These are phyloP conservation scores for Drosophila neonasuta DNA, from an alignment of 2,888 invertebrate species.

Conservation along the genomic window DNA sequence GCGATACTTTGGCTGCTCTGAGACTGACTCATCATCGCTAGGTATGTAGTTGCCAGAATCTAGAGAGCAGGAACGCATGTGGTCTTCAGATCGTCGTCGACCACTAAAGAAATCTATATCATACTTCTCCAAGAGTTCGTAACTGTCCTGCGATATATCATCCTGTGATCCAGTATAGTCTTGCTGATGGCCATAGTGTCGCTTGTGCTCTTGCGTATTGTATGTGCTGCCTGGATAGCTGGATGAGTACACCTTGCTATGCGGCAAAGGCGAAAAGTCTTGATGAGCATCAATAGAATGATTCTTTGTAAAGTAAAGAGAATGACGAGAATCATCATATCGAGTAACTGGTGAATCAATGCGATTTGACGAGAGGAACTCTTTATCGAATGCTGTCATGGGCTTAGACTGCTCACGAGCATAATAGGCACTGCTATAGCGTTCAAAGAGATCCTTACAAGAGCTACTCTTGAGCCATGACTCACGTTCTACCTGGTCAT, in stretches of 20 bases:
- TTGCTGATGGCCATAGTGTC: constrained; percentile 84
- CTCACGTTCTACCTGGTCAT: constrained; percentile 81
- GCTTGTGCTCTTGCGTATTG: constrained; percentile 83
- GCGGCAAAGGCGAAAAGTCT: constrained; percentile 84
- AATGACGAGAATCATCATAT: constrained; percentile 87
- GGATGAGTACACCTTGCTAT: constrained; percentile 91
- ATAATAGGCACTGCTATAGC: constrained; percentile 84
- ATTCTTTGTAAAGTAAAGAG: constrained; percentile 85
- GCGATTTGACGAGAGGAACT: constrained; percentile 82
- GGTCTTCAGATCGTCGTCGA: constrained; percentile 82
- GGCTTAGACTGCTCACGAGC: constrained; percentile 83
- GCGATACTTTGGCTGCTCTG: constrained; percentile 84
- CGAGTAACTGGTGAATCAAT: constrained; percentile 88
- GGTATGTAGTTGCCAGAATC: constrained; percentile 90
- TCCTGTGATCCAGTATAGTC: constrained; percentile 88
- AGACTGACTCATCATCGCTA: constrained; percentile 87
- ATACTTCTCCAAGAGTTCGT: constrained; percentile 91
- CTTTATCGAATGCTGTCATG: constrained; percentile 82
- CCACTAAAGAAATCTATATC: constrained; percentile 82
- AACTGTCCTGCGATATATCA: constrained; percentile 93
- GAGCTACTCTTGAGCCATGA: constrained; percentile 91
- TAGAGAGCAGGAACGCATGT: constrained; percentile 87
- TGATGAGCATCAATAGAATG: constrained; percentile 87
- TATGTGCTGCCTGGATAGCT: constrained; percentile 92
- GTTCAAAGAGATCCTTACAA: constrained; percentile 91